Base-by-base conservation (phyloP, 2,113 vertebrate species). In the Cercocebus atys region DNA sequence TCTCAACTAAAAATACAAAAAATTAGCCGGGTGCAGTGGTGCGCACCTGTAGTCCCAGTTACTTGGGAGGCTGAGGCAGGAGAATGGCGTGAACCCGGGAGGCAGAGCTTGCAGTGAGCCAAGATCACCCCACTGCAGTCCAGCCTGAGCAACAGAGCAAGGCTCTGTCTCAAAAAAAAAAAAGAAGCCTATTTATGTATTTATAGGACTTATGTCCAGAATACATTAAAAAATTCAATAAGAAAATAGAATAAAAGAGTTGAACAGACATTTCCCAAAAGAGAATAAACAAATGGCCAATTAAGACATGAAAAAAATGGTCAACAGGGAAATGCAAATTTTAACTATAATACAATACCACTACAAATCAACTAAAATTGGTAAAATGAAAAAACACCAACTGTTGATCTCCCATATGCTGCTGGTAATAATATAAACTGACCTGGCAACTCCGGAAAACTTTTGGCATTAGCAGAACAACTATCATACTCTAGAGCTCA, bases 331-430 rank as follows among this genome's bases (percentile, higher is more conserved):
- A 75, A 81, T 8, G 30, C 12, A 83, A 50, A 93, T 79, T 88
- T 87, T 90, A 95, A 84, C 43, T 64, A 97, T 59, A 88, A 68
- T 55, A 22, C 40, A 93, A 52, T 64, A 93, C 22, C 9, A 94
- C 38, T 64, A 84, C 8, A 92, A 94, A 90, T 13, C 8, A 27
- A 90, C 8, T 83, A 78, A 47, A 88, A 82, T 66, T 35, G 40
- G 43, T 92, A 76, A 97, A 95, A 94, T 82, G 47, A 76, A 95
- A 92, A 96, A 94, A 52, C 40, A 91, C 23, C 27, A 88, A 81
- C 14, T 55, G 27, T 32, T 82, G 45, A 17, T 11, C 9, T 66
- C 50, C 43, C 16, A 88, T 43, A 85, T 18, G 16, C 38, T 82
- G 66, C 23, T 78, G 30, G 20, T 78, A 64, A 57, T 75, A 45